Conservation (phyloP, 2,888 invertebrate genomes). For the Frankliniella fusca region DNA sequence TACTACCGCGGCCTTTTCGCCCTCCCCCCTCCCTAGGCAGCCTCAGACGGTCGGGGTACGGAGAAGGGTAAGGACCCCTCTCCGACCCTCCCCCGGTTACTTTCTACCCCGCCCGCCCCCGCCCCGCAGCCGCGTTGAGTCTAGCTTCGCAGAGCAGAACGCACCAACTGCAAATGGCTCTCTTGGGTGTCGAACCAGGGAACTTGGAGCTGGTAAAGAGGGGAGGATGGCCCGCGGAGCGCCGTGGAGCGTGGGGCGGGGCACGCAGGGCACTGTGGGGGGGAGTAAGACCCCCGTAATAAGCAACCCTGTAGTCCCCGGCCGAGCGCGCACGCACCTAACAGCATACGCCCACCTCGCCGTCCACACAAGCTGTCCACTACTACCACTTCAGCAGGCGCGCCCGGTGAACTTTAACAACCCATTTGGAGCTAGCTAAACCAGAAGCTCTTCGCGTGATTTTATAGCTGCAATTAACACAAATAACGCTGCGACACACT, state of each 20-base stretch:
- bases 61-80: too few relatives aligned
- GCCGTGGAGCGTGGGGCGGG: neutral
- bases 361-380: too few relatives aligned
- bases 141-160: neutral
- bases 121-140: neutral
- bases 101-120: neutral
- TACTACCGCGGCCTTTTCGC: neutral
- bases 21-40: neutral
- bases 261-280: neutral
- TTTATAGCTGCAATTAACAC: too few relatives aligned
- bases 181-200: slow-evolving; percentile 9
- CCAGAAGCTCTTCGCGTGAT: too few relatives aligned
- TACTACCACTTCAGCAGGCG: too few relatives aligned
- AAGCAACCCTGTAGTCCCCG: neutral
- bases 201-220: neutral
- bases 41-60: neutral
- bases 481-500: too few relatives aligned
- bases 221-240: neutral
- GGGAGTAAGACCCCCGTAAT: neutral
- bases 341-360: too few relatives aligned
- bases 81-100: neutral
- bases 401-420: too few relatives aligned
- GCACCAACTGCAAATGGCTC: neutral
- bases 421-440: too few relatives aligned
- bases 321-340: neutral